phyloP scores from a whole-genome alignment of 2,888 invertebrate species.

The Tachina grossa region DNA sequence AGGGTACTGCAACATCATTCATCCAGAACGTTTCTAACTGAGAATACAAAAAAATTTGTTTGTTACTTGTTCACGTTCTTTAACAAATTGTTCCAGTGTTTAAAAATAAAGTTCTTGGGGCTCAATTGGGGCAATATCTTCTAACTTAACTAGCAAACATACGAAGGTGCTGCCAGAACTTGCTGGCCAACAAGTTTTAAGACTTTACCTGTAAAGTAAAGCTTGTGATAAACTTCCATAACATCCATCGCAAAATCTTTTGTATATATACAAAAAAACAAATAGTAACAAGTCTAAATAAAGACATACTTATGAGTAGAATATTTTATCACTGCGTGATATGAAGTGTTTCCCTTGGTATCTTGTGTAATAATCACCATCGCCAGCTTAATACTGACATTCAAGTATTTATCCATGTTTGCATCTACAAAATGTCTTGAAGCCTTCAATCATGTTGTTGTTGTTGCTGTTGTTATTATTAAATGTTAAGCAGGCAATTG shows the following conservation, averaged over 20 bases:
- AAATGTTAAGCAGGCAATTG: constrained; percentile 2
- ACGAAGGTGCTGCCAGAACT: background rate
- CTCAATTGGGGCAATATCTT: constrained; percentile 23
- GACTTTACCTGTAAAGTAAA: background rate
- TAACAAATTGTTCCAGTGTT: constrained; percentile 21
- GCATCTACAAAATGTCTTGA: constrained; percentile 18
- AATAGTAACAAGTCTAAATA: constrained; percentile 15
- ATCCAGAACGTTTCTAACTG: background rate
- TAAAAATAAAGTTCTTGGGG: constrained; percentile 15
- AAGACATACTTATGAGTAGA: constrained; percentile 32
- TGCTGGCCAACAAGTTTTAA: background rate
- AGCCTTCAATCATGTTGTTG: constrained; percentile 24
- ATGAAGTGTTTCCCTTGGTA: constrained; percentile 38
- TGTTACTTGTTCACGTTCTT: constrained; percentile 9
- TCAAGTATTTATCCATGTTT: background rate
- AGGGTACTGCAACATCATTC: constrained; percentile 32
- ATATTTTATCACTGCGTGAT: constrained; percentile 57
- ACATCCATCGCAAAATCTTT: background rate
- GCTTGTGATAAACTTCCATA: background rate
- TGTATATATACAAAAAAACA: background rate
- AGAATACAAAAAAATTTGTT: background rate
- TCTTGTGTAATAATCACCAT: constrained; percentile 8
- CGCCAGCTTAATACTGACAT: background rate
- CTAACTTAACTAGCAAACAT: background rate
- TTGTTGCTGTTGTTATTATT: background rate